Percentiles rank a stretch among this genome's conserved stretches.
Evolutionary conservation across 2,888 invertebrate species (phyloP).

Genomic region (Ichneumon xanthorius): DNA sequence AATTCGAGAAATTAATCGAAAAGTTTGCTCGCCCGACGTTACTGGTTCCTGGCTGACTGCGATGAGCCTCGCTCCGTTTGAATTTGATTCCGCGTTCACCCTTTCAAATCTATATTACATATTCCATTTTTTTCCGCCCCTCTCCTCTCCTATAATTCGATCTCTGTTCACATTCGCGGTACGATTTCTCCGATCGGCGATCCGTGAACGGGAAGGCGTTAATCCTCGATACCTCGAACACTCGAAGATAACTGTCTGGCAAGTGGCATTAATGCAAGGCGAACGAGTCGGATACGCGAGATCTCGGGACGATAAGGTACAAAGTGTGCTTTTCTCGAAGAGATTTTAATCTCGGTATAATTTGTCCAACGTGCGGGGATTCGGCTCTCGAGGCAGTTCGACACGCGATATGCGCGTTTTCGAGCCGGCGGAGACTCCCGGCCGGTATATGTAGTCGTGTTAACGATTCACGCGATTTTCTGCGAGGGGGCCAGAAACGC

Average conservation of each 20-base stretch:
- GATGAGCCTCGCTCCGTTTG: slow-evolving; percentile 3
- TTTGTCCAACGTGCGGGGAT: slow-evolving; percentile 45
- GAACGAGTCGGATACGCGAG: slow-evolving; percentile 9
- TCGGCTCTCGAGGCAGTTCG: slow-evolving; percentile 48
- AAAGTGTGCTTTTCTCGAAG: slow-evolving; percentile 26
- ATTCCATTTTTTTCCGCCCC: background rate
- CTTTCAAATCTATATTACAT: background rate
- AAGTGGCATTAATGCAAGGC: slow-evolving; percentile 9
- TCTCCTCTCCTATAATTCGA: background rate
- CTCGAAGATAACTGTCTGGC: slow-evolving; percentile 5
- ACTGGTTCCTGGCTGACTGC: background rate
- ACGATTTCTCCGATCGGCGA: slow-evolving; percentile 21
- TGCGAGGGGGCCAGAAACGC: slow-evolving; percentile 22
- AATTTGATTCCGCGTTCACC: background rate
- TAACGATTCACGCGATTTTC: slow-evolving; percentile 62
- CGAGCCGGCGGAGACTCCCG: slow-evolving; percentile 21
- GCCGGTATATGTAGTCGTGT: background rate
- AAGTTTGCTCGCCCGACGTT: slow-evolving; percentile 26
- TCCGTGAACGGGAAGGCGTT: slow-evolving; percentile 7
- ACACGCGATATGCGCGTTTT: slow-evolving; percentile 66
- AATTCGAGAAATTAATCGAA: slow-evolving; percentile 53
- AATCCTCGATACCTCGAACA: slow-evolving; percentile 6
- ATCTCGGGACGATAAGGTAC: slow-evolving; percentile 21
- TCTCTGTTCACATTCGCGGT: background rate
- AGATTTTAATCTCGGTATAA: slow-evolving; percentile 59